Conservation (phyloP, 2,113 vertebrate species). For the Psittacus erithacus region DNA sequence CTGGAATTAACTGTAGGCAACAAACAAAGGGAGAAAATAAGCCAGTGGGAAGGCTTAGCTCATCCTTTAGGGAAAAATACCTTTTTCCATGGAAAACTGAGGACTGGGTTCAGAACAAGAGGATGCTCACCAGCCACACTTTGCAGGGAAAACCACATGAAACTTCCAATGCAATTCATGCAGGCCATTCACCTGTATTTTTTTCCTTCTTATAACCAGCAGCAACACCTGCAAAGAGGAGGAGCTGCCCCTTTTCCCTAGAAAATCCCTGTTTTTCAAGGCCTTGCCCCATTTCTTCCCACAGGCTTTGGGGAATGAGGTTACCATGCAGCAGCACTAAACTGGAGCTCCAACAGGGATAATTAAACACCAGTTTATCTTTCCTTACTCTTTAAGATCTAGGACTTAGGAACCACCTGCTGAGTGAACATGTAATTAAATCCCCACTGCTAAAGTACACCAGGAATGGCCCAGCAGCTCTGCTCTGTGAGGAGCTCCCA, state of each 20-base stretch:
- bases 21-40: accelerated
- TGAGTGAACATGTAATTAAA: conserved; percentile 63
- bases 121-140: neutral
- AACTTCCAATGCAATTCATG: neutral
- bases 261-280: neutral
- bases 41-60: neutral
- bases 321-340: neutral
- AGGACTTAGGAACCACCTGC: conserved; percentile 59
- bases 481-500: neutral
- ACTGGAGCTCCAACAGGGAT: conserved; percentile 42
- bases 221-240: neutral
- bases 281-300: neutral
- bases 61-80: neutral
- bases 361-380: conserved; percentile 66
- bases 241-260: neutral
- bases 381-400: neutral
- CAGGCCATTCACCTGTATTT: neutral
- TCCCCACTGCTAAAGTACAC: neutral
- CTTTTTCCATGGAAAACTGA: neutral
- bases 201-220: neutral
- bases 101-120: neutral
- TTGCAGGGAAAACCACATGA: neutral
- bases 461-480: neutral
- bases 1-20: neutral
- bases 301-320: neutral